These are phyloP conservation scores for Tadarida brasiliensis DNA, from an alignment of 2,797 vertebrate genomes.

Conservation along the genomic window DNA sequence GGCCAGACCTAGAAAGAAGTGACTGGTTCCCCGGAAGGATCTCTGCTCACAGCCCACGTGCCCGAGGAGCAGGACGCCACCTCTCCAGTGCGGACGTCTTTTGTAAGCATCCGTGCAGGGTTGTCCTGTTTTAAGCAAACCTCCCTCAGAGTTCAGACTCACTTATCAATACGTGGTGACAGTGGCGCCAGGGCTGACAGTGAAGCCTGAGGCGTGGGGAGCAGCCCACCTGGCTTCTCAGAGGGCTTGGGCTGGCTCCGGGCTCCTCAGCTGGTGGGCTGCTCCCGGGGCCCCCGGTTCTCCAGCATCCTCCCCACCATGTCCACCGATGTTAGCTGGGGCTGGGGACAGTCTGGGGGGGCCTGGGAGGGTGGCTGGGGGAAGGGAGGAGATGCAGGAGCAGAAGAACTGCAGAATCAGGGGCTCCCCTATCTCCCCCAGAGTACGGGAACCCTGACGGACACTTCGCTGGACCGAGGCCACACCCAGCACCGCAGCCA, in stretches of 20 bases:
- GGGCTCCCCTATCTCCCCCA: not conserved
- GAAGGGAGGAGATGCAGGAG: not conserved
- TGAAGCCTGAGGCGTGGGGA: not conserved
- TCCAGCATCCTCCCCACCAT: fast-evolving
- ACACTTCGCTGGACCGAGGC: not conserved
- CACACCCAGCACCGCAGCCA: not conserved
- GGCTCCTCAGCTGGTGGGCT: not conserved
- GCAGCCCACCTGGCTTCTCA: not conserved
- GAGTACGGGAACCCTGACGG: not conserved
- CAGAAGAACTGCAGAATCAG: conserved; percentile 71
- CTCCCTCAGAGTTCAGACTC: not conserved
- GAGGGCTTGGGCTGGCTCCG: not conserved
- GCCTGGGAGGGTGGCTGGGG: not conserved
- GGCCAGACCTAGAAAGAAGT: not conserved
- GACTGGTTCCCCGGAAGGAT: not conserved
- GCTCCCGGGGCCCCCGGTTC: not conserved
- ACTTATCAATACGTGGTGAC: not conserved
- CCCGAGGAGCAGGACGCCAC: not conserved
- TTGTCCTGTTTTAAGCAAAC: not conserved
- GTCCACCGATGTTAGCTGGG: not conserved
- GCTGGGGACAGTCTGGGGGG: not conserved
- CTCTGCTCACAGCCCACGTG: not conserved
- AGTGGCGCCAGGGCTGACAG: not conserved
- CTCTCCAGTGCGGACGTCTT: not conserved
- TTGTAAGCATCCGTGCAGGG: too few relatives aligned